Conservation (phyloP, 2,113 vertebrate genomes). For the Protobothrops flavoviridis region DNA sequence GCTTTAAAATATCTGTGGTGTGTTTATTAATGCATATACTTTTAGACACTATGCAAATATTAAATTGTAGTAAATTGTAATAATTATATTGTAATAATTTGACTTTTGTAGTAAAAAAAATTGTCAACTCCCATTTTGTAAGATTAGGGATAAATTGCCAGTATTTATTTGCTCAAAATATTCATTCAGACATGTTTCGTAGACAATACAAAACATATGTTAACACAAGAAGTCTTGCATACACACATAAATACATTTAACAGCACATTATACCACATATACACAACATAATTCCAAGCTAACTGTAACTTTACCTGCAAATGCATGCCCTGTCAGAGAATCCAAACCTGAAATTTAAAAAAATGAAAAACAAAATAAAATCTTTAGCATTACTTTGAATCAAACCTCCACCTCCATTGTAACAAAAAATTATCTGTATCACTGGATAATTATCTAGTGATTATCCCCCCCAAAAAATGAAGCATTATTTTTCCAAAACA, state of each 20-base stretch:
- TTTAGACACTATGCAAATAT: not conserved
- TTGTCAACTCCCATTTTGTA: conserved; percentile 3
- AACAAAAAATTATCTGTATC: conserved; percentile 12
- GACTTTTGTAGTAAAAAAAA: not conserved
- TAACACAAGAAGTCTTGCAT: not conserved
- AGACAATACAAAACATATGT: not conserved
- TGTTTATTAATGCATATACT: not conserved
- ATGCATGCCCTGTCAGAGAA: conserved; percentile 72
- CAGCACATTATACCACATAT: not conserved
- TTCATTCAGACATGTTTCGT: not conserved
- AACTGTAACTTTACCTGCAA: conserved; percentile 67
- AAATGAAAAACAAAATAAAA: conserved; percentile 52
- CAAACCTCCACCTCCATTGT: not conserved
- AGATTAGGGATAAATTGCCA: not conserved
- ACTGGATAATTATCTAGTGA: not conserved
- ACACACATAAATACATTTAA: not conserved
- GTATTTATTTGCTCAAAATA: not conserved
- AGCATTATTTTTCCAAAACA: not conserved
- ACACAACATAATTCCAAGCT: conserved; percentile 52
- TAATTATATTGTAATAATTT: not conserved
- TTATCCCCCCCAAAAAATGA: not conserved
- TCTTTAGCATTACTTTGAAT: conserved; percentile 54
- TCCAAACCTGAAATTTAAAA: conserved; percentile 70
- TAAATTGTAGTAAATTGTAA: not conserved
- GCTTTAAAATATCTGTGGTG: not conserved